Base-by-base conservation (phyloP, 2,113 vertebrate species). In the Bubo bubo region DNA sequence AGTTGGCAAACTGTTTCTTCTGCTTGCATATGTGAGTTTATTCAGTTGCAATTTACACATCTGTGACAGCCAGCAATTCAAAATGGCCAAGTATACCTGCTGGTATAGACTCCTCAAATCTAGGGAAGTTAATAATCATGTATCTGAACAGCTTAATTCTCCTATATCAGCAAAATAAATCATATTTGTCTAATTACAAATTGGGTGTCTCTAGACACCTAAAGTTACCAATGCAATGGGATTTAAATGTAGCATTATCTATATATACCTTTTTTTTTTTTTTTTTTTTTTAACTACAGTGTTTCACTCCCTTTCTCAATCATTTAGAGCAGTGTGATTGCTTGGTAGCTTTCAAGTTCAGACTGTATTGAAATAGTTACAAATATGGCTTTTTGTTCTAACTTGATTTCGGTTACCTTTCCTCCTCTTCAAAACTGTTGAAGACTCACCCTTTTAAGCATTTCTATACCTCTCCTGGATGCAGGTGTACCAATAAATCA, bases 401-500 rank as follows among this genome's bases (percentile, higher is more conserved):
- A 77, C 30, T 60, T 70, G n/a, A 70, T 72, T 93, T 88, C 15
- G 19, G 2, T 93, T 94, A 91, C 64, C 71, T 90, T 91, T 77
- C 60, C 50, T 73, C 20, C 37, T 79, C 73, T 77, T 83, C 43
- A 47, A 41, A 93, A 32, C 49, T 72, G 43, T 35, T 64, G 39
- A 32, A 85, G 32, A 18, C 50, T 66, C 2, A 1, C 68, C 75
- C 72, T 70, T 85, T 80, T 19, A 68, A 91, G 58, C 21, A 45
- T 75, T 92, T 71, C 73, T 77, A 5, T 30, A 72, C 56, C 45
- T 86, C 62, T 89, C 63, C 79, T 79, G 68, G 30, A 49, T 68
- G 86, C 93, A 95, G 92, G 90, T 91, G 88, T 92, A 80, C 62
- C 90, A 80, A 79, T 95, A 96, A 94, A 96, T 94, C 81, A 94